Evolutionary conservation across 2,113 vertebrate species (phyloP), one percentile per base, ranked within the genome.

Genomic region (Ictalurus furcatus): DNA sequence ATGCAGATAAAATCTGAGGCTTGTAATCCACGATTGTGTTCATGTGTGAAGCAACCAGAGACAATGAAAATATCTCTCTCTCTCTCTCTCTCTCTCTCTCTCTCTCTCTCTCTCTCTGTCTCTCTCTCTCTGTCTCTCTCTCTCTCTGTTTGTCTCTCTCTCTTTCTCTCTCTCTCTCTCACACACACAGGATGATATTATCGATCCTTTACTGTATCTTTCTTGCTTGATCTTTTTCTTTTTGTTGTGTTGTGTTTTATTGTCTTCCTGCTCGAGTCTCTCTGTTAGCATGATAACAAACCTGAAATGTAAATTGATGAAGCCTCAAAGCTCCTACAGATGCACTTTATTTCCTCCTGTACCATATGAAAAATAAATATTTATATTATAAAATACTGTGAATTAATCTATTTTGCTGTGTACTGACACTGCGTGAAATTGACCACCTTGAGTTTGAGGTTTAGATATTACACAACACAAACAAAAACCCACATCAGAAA

Each of bases 281-380:
- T 44, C 73, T 11, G 37, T 40, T 76, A 71, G 76, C 65, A 85
- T 87, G 79, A 54, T 21, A 44, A 61, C 54, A 86, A 71, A 23
- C 65, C 52, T 56, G 56, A 61, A 58, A 56, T 63, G 84, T 81
- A 89, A 83, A 81, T 88, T 88, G 48, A 90, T 88, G 48, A 90
- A 89, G 86, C 61, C 88, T 4, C 34, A 65, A 78, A 90, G 74
- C 7, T 85, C 89, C 63, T 40, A 71, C 80, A 89, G 90, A 92
- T 65, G 92, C 94, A 95, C 94, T 95, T 96, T 94, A 93, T 90
- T 92, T 85, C 87, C 89, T 69, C 21, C 78, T 93, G 89, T 94
- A 87, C 84, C 90, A 91, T 63, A 87, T 28, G 37, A 30, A 88
- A 92, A 95, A 95, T 95, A 95, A 95, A 95, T 90, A 92, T 93